Conservation (phyloP, 2,888 invertebrate genomes). For the Zele albiditarsus region DNA sequence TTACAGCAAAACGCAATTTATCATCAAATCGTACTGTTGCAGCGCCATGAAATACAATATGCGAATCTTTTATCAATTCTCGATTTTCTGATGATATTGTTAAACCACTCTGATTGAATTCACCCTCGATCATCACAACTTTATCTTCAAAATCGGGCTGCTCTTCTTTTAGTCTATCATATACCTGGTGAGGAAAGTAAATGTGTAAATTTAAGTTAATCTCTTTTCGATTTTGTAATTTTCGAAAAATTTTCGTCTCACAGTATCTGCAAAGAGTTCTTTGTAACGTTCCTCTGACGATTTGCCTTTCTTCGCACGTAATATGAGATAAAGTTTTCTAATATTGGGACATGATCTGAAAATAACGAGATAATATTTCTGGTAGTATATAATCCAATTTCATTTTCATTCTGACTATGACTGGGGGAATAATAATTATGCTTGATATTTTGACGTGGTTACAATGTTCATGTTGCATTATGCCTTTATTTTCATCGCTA, state of each 20-base stretch:
- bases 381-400: no score
- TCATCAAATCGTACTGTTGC: constrained; percentile 86
- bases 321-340: constrained; percentile 64
- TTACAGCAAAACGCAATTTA: constrained; percentile 77
- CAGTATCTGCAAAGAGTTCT: constrained; percentile 65
- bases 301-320: constrained; percentile 70
- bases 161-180: constrained; percentile 73
- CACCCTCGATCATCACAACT: constrained; percentile 76
- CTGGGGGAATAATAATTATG: no score
- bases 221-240: background rate
- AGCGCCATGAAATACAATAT: constrained; percentile 83
- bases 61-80: constrained; percentile 74
- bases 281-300: constrained; percentile 62
- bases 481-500: no score
- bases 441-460: no score
- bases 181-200: constrained; percentile 69
- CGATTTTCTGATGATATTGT: constrained; percentile 75
- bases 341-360: constrained; percentile 66
- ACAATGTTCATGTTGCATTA: no score
- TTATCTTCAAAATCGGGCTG: constrained; percentile 74
- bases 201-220: no score
- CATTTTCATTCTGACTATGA: no score
- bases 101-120: constrained; percentile 73
- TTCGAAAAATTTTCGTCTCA: constrained; percentile 52
- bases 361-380: constrained; percentile 14